Percentiles rank a stretch among this genome's conserved stretches.
These are phyloP conservation scores for Aphodius sticticus DNA, from an alignment of 2,888 invertebrate genomes.

Conservation along the genomic window DNA sequence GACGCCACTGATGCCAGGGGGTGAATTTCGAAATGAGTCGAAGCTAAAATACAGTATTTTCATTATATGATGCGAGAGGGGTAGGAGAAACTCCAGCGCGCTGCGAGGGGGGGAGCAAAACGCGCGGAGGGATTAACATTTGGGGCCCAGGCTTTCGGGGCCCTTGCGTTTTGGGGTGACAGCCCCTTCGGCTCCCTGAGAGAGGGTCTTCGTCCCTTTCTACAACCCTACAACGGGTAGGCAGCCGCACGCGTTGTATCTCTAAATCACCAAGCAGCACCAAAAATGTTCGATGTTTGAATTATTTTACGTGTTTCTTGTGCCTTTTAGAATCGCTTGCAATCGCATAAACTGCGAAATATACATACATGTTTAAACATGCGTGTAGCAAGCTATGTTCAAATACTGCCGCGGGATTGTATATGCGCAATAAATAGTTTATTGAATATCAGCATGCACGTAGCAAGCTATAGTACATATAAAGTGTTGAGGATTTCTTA, in stretches of 20 bases:
- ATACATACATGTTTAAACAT: too few species aligned
- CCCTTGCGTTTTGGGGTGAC: conserved; percentile 41
- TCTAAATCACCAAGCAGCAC: conserved; percentile 35
- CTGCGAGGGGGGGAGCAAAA: conserved; percentile 11
- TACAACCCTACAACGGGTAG: conserved; percentile 27
- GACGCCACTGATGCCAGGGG: conserved; percentile 26
- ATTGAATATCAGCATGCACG: too few species aligned
- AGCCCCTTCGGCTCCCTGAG: conserved; percentile 38
- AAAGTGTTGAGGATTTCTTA: too few species aligned
- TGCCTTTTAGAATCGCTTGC: too few species aligned
- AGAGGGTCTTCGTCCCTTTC: conserved; percentile 37
- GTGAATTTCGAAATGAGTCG: conserved; percentile 41
- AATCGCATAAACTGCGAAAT: too few species aligned
- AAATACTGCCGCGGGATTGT: too few species aligned
- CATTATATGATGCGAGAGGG: conserved; percentile 31
- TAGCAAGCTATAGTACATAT: too few species aligned
- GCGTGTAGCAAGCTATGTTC: too few species aligned
- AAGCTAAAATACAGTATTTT: conserved; percentile 43
- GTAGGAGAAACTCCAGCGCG: conserved; percentile 28
- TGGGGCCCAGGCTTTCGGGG: conserved; percentile 41
- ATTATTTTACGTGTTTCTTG: too few species aligned
- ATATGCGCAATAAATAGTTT: too few species aligned
- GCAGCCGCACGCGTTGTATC: conserved; percentile 35
- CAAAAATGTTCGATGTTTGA: conserved; percentile 5
- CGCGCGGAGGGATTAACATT: conserved; percentile 40